Evolutionary conservation across 2,797 vertebrate genomes (phyloP).

Genomic region (Discoglossus pictus): DNA sequence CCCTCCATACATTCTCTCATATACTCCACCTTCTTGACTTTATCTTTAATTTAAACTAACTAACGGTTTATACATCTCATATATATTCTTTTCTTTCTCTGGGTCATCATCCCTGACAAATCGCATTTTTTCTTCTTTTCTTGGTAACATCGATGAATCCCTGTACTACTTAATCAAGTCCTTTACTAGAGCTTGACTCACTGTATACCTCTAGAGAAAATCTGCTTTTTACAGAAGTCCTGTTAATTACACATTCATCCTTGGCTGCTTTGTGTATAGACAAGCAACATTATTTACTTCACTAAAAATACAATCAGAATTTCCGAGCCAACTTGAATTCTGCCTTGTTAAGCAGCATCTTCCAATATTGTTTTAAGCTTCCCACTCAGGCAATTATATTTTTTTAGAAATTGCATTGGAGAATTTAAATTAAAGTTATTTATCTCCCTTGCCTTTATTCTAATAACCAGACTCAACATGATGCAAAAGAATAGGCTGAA

Average conservation of each 20-base stretch:
- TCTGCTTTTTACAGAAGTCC: constrained; percentile 10
- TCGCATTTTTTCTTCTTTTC: not conserved
- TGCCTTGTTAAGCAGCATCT: not conserved
- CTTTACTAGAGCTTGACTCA: not conserved
- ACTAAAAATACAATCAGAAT: not conserved
- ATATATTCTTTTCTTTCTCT: constrained; percentile 1
- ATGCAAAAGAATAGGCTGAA: too few species aligned
- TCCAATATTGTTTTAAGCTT: not conserved
- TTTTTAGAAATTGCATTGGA: too few species aligned
- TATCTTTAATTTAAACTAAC: too few species aligned
- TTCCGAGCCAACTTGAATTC: not conserved
- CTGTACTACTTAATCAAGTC: not conserved
- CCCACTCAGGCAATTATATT: too few species aligned
- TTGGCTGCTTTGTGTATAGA: not conserved
- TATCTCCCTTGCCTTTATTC: too few species aligned
- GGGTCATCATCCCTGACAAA: constrained; percentile 1
- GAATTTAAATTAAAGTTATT: too few species aligned
- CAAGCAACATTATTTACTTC: constrained; percentile 11
- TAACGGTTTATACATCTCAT: too few species aligned
- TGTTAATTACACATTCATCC: constrained; percentile 26
- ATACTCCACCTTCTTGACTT: too few species aligned
- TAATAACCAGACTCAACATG: too few species aligned
- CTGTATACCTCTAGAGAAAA: constrained; percentile 13
- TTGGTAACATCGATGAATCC: not conserved
- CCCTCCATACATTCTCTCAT: too few species aligned